phyloP scores from a whole-genome alignment of 1,140 invertebrate species.

The Stenopsyche tienmushanensis region DNA sequence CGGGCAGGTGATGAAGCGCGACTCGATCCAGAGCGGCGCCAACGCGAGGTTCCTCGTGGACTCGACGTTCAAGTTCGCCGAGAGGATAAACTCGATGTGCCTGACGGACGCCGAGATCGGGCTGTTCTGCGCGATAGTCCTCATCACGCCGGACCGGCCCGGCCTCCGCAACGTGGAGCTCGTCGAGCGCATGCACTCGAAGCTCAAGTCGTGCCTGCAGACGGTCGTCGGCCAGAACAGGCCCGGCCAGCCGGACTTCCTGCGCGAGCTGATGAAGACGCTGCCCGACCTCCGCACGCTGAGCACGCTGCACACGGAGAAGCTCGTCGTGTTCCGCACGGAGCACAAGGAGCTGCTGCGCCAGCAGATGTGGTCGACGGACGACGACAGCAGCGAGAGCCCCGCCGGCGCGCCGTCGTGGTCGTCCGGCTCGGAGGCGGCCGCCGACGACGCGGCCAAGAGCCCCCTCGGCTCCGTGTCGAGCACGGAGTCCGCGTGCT shows the following conservation, averaged over 20 bases:
- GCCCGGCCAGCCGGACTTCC: constrained; percentile 73
- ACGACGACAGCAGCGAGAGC: constrained; percentile 63
- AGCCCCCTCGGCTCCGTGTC: constrained; percentile 83
- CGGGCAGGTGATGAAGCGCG: constrained; percentile 85
- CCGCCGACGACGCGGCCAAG: constrained; percentile 75
- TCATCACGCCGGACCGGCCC: constrained; percentile 91
- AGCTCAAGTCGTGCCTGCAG: constrained; percentile 81
- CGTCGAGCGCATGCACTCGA: constrained; percentile 89
- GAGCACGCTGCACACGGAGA: constrained; percentile 95
- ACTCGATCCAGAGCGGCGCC: constrained; percentile 84
- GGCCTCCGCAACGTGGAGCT: constrained; percentile 89
- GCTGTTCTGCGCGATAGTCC: constrained; percentile 91
- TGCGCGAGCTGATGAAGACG: constrained; percentile 87
- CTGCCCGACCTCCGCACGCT: constrained; percentile 92
- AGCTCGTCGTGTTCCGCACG: constrained; percentile 88
- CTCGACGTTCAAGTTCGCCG: constrained; percentile 96
- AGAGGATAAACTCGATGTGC: constrained; percentile 86
- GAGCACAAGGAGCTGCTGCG: constrained; percentile 80
- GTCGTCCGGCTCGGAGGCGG: constrained; percentile 68
- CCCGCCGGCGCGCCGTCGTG: constrained; percentile 61
- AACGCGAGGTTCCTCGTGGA: constrained; percentile 94
- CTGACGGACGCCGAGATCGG: constrained; percentile 91
- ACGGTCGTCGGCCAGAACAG: constrained; percentile 87
- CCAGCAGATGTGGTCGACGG: constrained; percentile 66
- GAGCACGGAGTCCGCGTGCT: constrained; percentile 76